These are phyloP conservation scores for Operophtera brumata DNA, from an alignment of 2,888 invertebrate genomes.

Conservation along the genomic window DNA sequence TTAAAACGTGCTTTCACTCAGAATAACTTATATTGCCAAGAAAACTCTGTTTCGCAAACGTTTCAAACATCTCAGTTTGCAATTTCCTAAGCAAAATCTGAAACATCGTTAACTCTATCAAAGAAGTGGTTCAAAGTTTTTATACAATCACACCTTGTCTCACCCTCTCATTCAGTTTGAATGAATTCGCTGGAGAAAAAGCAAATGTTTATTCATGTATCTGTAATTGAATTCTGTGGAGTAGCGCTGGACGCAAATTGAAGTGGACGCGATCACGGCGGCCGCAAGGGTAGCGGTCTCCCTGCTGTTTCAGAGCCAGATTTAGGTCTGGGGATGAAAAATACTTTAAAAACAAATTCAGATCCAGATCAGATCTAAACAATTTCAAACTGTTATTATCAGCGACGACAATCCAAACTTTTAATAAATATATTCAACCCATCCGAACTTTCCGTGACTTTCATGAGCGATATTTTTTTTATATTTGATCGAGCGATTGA, in stretches of 20 bases:
- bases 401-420: no score
- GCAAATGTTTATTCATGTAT: conserved; percentile 52
- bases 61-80: conserved; percentile 1
- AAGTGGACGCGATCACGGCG: conserved; percentile 41
- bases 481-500: no score
- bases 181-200: conserved; percentile 20
- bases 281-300: conserved; percentile 25
- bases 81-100: conserved; percentile 9
- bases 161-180: conserved; percentile 11
- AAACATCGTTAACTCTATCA: not conserved
- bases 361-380: not conserved
- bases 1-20: not conserved
- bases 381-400: no score
- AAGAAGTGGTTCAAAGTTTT: conserved; percentile 13
- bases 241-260: conserved; percentile 47
- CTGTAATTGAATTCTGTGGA: conserved; percentile 52
- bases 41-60: conserved; percentile 14
- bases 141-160: conserved; percentile 11
- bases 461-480: no score
- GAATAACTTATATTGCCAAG: conserved; percentile 20
- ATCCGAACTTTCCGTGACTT: no score
- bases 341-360: not conserved
- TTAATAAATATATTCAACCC: no score
- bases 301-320: conserved; percentile 20
- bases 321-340: not conserved